Evolutionary conservation across 2,113 vertebrate genomes (phyloP).

Genomic region (Corydoras maculifer): DNA sequence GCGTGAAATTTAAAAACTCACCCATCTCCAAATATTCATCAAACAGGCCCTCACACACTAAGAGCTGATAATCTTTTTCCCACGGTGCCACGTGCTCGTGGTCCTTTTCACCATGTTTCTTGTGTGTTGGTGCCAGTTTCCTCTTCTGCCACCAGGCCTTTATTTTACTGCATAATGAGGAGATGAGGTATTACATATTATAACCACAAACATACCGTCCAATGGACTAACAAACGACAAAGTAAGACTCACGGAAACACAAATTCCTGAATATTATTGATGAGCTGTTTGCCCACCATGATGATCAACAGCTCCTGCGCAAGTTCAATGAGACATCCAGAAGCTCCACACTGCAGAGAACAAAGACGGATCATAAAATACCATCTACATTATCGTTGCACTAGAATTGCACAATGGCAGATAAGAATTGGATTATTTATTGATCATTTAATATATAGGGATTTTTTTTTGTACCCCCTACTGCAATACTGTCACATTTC

Average conservation of each 20-base stretch:
- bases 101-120: constrained; percentile 35
- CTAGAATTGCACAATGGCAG: no score
- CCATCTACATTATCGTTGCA: neutral
- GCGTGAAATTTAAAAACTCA: constrained; percentile 36
- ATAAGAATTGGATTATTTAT: no score
- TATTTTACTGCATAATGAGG: constrained; percentile 59
- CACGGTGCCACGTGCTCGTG: constrained; percentile 39
- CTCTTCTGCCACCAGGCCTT: constrained; percentile 65
- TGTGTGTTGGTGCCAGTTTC: constrained; percentile 42
- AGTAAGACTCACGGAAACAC: constrained; percentile 59
- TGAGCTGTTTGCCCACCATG: constrained; percentile 73
- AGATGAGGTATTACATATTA: neutral
- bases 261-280: constrained; percentile 72
- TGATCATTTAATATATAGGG: no score
- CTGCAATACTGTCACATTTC: no score
- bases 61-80: constrained; percentile 68
- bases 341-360: constrained; percentile 61
- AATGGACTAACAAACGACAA: neutral
- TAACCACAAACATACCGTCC: neutral
- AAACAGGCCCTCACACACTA: constrained; percentile 66
- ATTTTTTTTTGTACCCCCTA: no score
- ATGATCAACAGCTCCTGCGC: constrained; percentile 73
- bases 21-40: constrained; percentile 74
- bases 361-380: neutral
- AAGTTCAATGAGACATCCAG: constrained; percentile 69